Base-by-base conservation (phyloP, 2,797 vertebrate genomes). In the Sphaeramia orbicularis region DNA sequence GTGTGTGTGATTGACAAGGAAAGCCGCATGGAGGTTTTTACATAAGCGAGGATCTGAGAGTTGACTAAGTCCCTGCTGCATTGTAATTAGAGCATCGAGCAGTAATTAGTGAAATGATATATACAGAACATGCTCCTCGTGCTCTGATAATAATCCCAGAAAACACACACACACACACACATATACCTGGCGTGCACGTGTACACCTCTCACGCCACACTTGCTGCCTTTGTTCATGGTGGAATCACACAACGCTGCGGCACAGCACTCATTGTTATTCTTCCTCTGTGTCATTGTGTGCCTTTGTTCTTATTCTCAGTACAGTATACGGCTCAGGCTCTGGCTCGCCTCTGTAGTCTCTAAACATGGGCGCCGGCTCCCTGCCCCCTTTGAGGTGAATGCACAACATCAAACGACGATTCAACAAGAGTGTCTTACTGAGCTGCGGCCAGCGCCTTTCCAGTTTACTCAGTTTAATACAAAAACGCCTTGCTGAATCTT, bases 21-120 rank as follows among this genome's bases (percentile, higher is more conserved):
- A n/a, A n/a, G n/a, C n/a, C n/a, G n/a, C n/a, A n/a, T n/a, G n/a
- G n/a, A n/a, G 74, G 66, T 68, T 77, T 85, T 80, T 65, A 67
- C 60, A 80, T 42, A 55, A 69, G 64, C 65, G 55, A 44, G 36
- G 82, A 87, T 86, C 72, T 85, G 64, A 86, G 76, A 80, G 81
- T 73, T 59, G 57, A 80, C 74, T 70, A 41, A 59, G 61, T 82
- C 86, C 83, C 87, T 58, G 62, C 59, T 86, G 83, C 71, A 78
- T 69, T 86, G 69, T 89, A 89, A 90, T 91, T 86, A 90, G 83
- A 83, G 69, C 73, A 76, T 4, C 6, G 71, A 88, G 38, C 47
- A 36, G 76, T 91, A 89, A 92, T 92, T 89, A 89, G 82, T 72
- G 64, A 79, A 91, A 89, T 85, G 63, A 86, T 87, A 89, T 86